A percentile compares a stretch with the other conserved stretches of the same genome.
phyloP scores from a whole-genome alignment of 2,797 vertebrate species.

The Moxostoma hubbsi region DNA sequence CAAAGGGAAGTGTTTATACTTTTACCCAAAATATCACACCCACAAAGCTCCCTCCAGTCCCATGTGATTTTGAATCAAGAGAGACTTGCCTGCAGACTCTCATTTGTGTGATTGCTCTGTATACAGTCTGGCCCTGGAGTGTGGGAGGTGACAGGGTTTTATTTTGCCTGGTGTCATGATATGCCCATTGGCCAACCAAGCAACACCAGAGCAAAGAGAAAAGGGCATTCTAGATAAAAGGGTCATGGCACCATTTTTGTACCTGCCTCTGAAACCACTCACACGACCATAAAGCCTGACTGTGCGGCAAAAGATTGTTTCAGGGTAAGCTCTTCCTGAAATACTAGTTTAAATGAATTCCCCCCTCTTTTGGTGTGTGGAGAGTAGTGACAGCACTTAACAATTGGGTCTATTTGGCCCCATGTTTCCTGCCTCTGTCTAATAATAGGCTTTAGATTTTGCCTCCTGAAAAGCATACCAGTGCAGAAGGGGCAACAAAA shows the following conservation, averaged over 20 bases:
- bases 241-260: conserved; percentile 36
- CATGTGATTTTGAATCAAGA: too few relatives aligned
- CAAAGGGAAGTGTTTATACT: background rate
- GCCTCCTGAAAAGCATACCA: conserved; percentile 36
- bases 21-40: conserved; percentile 17
- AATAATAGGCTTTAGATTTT: conserved; percentile 51
- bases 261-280: conserved; percentile 33
- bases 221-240: conserved; percentile 27
- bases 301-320: conserved; percentile 39
- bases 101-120: conserved; percentile 11
- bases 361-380: conserved; percentile 24
- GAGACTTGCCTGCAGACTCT: conserved; percentile 10
- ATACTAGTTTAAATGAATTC: conserved; percentile 31
- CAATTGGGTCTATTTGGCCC: conserved; percentile 59
- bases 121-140: conserved; percentile 8
- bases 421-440: conserved; percentile 38
- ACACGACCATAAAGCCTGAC: background rate
- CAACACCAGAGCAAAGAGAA: conserved; percentile 33
- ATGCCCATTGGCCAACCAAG: conserved; percentile 9
- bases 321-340: conserved; percentile 12
- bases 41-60: conserved; percentile 20
- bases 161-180: conserved; percentile 40
- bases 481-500: background rate
- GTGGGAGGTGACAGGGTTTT: conserved; percentile 32
- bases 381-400: conserved; percentile 52